Evolutionary conservation across 2,797 vertebrate genomes (phyloP), one percentile per base, ranked within the genome.

Genomic region (Alca torda): DNA sequence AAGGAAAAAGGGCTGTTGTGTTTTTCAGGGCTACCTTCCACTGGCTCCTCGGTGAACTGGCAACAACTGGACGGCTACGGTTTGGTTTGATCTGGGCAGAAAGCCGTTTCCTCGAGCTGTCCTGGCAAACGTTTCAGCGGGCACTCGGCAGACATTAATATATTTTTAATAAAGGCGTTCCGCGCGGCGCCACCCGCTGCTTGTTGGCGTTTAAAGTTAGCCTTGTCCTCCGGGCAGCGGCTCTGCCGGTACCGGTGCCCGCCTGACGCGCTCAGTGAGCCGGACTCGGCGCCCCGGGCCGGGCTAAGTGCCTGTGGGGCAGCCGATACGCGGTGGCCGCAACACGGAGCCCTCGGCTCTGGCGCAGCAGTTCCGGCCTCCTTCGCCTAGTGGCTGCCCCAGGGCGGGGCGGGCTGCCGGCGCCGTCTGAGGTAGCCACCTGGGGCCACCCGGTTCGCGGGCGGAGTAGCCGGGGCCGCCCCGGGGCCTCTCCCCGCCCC

Each of bases 401-500:
- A 25, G 43, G 64, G 31, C 33, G 11, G 30, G 63, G 39, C 61
- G 39, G 39, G 39, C 21, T 39, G 23, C 50, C 14, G 31, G 46
- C n/a, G 30, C 81, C 26, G 6, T 3, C 57, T 31, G 16, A 31
- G 26, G 39, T 4, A 26, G 48, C 33, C 11, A 33, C 46, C 28
- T 4, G 11, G 11, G 4, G 43, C 78, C 35, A 9, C 19, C 45
- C 9, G 6, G 4, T 24, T 43, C 16, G 67, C 33, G 12, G 25
- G 21, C 21, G 14, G 10, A 8, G 14, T 20, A 13, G 28, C 4
- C 24, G 6, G 4, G 4, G 8, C 45, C 33, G 75, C 46, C 26
- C 13, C 9, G 2, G 18, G 45, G 65, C 65, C 90, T 4, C n/a
- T 70, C 94, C 94, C 96, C 51, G 93, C 35, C 64, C 91, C 96